phyloP scores from a whole-genome alignment of 2,113 vertebrate genomes.

The Gallinago jamesoni region DNA sequence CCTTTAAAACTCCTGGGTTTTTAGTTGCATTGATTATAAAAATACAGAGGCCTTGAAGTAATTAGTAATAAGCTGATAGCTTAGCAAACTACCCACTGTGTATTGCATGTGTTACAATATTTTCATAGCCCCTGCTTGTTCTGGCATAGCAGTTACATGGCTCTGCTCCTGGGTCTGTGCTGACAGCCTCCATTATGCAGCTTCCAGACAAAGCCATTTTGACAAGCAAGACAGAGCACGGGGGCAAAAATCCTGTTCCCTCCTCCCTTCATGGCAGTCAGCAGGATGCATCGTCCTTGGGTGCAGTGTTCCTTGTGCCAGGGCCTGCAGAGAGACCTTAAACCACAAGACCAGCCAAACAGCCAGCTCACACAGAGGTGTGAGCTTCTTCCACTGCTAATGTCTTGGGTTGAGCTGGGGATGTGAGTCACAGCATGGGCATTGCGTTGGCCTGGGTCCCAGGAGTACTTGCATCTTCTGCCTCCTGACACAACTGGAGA shows the following conservation, averaged over 20 bases:
- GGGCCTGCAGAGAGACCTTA: background rate
- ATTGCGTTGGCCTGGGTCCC: background rate
- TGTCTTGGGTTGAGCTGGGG: background rate
- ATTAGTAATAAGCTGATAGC: background rate
- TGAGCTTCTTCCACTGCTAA: background rate
- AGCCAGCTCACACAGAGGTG: too few relatives aligned
- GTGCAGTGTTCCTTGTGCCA: background rate
- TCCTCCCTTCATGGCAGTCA: background rate
- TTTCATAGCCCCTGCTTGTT: background rate
- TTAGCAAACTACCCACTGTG: background rate
- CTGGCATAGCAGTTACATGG: background rate
- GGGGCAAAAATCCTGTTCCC: background rate
- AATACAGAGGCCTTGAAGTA: background rate
- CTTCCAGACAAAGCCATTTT: slow-evolving; percentile 35
- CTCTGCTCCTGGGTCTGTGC: background rate
- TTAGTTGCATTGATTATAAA: background rate
- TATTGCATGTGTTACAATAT: background rate
- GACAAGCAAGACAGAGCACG: background rate
- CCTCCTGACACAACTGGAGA: background rate
- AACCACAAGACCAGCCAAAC: fast-evolving
- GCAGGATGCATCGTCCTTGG: background rate
- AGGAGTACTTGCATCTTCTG: background rate
- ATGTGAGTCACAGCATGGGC: background rate
- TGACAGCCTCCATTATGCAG: background rate
- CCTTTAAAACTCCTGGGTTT: background rate